Percentiles rank a stretch among this genome's conserved stretches.
Conservation (phyloP, 2,797 vertebrate species). For the Avahi laniger region DNA sequence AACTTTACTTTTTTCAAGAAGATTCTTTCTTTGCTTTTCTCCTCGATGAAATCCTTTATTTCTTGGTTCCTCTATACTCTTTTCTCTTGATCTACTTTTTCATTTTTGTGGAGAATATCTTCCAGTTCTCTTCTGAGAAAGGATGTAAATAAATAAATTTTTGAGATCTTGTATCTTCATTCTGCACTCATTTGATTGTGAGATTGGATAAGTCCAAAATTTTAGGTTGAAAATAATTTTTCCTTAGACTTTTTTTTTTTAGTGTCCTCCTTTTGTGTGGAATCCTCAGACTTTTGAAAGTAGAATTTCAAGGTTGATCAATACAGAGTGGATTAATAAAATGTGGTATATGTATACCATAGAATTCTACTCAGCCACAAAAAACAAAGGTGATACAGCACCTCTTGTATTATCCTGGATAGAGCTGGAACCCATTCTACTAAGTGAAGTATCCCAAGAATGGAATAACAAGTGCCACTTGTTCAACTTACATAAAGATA, state of each 20-base stretch:
- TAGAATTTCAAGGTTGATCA: not conserved
- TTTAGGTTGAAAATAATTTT: conserved; percentile 1
- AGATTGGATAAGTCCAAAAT: not conserved
- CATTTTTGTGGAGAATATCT: not conserved
- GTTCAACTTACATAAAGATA: not conserved
- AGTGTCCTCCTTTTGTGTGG: too few relatives aligned
- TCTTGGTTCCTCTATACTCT: not conserved
- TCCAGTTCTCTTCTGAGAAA: not conserved
- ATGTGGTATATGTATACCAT: too few relatives aligned
- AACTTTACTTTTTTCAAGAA: not conserved
- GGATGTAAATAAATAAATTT: not conserved
- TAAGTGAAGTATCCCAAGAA: too few relatives aligned
- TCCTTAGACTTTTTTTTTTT: not conserved
- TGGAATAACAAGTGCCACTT: too few relatives aligned
- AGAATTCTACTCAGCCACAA: too few relatives aligned
- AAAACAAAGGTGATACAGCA: too few relatives aligned
- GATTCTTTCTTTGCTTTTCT: not conserved
- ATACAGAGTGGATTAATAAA: not conserved
- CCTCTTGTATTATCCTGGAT: too few relatives aligned
- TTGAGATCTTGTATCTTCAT: not conserved
- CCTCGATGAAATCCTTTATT: not conserved
- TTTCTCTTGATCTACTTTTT: not conserved
- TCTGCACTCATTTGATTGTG: not conserved
- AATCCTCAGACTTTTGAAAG: not conserved
- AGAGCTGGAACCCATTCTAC: too few relatives aligned